These are phyloP conservation scores for Suncus etruscus DNA, from an alignment of 2,113 vertebrate species.

Conservation along the genomic window DNA sequence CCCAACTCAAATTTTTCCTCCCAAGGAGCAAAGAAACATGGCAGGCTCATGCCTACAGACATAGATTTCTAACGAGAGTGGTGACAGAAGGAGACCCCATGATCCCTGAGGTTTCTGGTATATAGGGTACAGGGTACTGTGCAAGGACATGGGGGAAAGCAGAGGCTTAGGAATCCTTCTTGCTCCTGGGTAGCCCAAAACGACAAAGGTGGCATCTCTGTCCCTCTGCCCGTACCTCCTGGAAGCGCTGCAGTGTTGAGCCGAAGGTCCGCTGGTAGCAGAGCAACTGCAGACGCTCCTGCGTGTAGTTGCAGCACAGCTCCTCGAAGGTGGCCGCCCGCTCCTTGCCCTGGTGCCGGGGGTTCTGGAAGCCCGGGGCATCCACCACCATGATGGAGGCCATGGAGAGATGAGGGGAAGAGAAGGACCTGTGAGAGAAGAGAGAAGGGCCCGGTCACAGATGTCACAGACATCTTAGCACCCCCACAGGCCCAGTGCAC, in stretches of 20 bases:
- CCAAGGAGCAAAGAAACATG: too few species aligned
- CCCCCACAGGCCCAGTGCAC: too few species aligned
- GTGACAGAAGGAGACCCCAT: too few species aligned
- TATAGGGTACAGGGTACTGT: too few species aligned
- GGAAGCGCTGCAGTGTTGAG: constrained; percentile 87
- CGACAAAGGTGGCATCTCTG: too few species aligned
- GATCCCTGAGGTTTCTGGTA: too few species aligned
- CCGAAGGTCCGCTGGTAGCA: constrained; percentile 91
- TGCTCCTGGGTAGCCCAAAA: background rate
- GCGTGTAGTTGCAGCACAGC: constrained; percentile 95
- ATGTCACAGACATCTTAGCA: background rate
- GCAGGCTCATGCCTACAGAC: background rate
- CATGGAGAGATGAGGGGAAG: constrained; percentile 91
- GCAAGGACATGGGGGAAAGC: background rate
- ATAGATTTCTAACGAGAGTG: too few species aligned
- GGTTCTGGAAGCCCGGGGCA: constrained; percentile 93
- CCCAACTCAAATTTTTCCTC: too few species aligned
- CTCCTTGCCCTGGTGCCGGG: constrained; percentile 88
- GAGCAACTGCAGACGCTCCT: constrained; percentile 94
- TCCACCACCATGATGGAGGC: constrained; percentile 97
- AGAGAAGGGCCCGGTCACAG: accelerated
- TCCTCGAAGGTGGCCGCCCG: constrained; percentile 94
- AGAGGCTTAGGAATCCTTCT: background rate
- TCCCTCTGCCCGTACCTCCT: constrained; percentile 86
- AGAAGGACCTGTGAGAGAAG: constrained; percentile 89